Base-by-base conservation (phyloP, 2,888 invertebrate genomes). In the Chrysina gloriosa region DNA sequence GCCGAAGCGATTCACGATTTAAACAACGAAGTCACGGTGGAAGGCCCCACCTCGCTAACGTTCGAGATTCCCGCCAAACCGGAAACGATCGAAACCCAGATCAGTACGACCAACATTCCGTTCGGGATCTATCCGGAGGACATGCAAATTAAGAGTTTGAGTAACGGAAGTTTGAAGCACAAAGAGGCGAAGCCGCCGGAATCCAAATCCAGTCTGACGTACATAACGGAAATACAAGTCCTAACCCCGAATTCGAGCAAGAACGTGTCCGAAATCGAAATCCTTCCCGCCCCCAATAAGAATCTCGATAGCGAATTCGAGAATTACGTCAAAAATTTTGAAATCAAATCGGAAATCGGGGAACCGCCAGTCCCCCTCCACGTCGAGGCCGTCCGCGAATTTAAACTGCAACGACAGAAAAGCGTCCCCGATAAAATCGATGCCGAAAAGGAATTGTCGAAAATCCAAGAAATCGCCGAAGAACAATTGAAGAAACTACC, bases 201-300 rank as follows among this genome's bases (percentile, higher is more conserved):
- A 29, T 74, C 76, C 2, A 77, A 79, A 0, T 82, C 83, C 7
- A 82, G 82, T 31, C 80, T 86, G 76, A 89, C 89, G 23, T 91
- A 90, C 77, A 86, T 92, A 29, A 92, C 91, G 39, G 92, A 92
- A 83, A 92, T 92, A 67, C 90, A 91, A 82, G 91, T 92, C 0
- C 82, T 88, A 1, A 87, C 88, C 11, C 86, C 87, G 3, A 83
- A 84, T 65, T 77, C 72, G 4, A 73, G 69, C 31, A 66, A 67
- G 6, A 78, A 78, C 61, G 71, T 79, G 6, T 80, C 80, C 0
- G 81, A 81, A 73, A 76, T 81, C 31, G 77, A 78, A 68, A 76
- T 79, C 1, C 47, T 84, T 79, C 63, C 86, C 82, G 72, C 84
- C 77, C 58, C 70, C 4, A 80, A 19, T 77, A 79, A 72, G 47